A percentile compares a stretch with the other conserved stretches of the same genome.
phyloP scores from a whole-genome alignment of 2,888 invertebrate genomes.

The Steromphala cineraria region DNA sequence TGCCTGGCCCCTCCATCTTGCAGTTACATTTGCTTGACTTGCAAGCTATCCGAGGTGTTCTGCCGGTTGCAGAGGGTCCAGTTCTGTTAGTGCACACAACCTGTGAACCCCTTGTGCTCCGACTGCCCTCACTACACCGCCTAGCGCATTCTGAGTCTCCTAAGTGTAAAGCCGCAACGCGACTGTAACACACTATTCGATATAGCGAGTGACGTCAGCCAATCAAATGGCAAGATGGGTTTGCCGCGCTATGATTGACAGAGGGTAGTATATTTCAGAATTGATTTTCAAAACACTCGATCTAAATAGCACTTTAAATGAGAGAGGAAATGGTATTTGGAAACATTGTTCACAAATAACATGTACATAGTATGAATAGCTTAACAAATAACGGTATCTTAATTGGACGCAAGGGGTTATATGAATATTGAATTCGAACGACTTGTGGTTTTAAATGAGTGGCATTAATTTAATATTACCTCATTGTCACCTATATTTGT shows the following conservation, averaged over 20 bases:
- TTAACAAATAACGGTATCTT: too few species aligned
- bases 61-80: not conserved
- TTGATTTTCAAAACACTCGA: not conserved
- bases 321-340: too few species aligned
- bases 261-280: not conserved
- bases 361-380: too few species aligned
- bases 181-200: not conserved
- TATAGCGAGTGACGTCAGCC: not conserved
- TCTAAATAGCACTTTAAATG: too few species aligned
- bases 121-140: too few species aligned
- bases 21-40: not conserved
- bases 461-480: too few species aligned
- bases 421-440: too few species aligned
- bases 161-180: not conserved
- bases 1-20: not conserved
- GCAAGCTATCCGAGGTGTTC: not conserved
- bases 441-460: too few species aligned
- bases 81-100: not conserved
- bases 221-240: not conserved
- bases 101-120: not conserved
- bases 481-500: too few species aligned
- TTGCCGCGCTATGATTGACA: not conserved
- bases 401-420: too few species aligned
- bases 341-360: too few species aligned
- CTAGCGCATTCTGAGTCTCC: not conserved